Base-by-base conservation (phyloP, 2,888 invertebrate species). In the Eupithecia subfuscata region DNA sequence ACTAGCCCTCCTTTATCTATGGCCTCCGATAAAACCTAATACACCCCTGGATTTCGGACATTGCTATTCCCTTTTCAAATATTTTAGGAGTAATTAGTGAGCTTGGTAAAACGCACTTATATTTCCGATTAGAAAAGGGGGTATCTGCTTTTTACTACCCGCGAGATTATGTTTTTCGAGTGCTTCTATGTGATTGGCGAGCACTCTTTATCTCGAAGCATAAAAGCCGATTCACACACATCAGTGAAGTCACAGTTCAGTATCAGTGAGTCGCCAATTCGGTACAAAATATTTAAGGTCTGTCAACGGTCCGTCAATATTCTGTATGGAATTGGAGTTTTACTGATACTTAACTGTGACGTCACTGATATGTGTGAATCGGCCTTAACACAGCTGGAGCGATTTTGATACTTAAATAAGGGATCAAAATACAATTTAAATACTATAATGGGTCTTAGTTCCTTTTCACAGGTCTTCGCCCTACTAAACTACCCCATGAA, bases 71-170 rank as follows among this genome's bases (percentile, higher is more conserved):
- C 79, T 75, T 76, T 71, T 75, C 37, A 12, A 81, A 74, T 82
- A 78, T 81, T 82, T 82, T 83, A 77, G 52, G 80, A 75, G 82
- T 82, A 89, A 85, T 87, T 85, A 87, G 84, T 82, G 80, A 77
- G 81, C 83, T 86, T 82, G 86, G 88, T 88, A 88, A 90, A 91
- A 90, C 81, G 83, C 85, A 90, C 88, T 88, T 89, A 88, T 30
- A 2, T 89, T 87, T 83, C n/a, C 52, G 52, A 52, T 56, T 56
- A 56, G n/a, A n/a, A 8, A n/a, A n/a, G n/a, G n/a, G 52, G 52
- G 76, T 77, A 71, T 56, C 9, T 22, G 11, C 22, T 4, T 56
- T 4, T 56, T 60, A 14, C 12, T 25, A 12, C 60, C 25, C 22
- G 60, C 25, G 11, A 25, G 60, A 11, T n/a, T n/a, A n/a, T 4